These are phyloP conservation scores for Calidris pugnax DNA, from an alignment of 2,113 vertebrate species.

Conservation along the genomic window DNA sequence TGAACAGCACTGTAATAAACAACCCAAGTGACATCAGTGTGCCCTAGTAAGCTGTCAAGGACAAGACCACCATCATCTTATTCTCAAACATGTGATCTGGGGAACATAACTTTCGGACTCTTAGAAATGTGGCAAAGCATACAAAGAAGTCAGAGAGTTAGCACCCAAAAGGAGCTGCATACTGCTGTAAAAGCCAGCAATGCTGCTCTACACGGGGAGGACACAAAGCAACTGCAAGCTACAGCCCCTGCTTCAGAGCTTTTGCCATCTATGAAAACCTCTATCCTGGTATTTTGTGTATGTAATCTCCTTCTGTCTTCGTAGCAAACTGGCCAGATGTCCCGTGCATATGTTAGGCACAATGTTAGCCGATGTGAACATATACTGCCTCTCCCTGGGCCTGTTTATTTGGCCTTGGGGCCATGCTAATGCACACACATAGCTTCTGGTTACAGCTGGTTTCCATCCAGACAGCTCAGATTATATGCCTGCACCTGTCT, in stretches of 20 bases:
- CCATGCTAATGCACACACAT: not conserved
- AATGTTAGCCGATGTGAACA: not conserved
- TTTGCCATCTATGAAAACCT: not conserved
- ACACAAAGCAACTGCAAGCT: not conserved
- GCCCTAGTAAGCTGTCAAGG: not conserved
- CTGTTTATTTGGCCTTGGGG: conserved; percentile 25
- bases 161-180: not conserved
- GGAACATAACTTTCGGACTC: not conserved
- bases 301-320: not conserved
- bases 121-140: not conserved
- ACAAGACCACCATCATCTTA: not conserved
- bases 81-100: not conserved
- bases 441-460: conserved; percentile 55
- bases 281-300: not conserved
- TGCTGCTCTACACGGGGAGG: not conserved
- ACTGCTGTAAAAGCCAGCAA: accelerated
- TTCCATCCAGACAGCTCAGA: conserved; percentile 1
- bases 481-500: conserved; percentile 8
- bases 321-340: conserved; percentile 12
- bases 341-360: not conserved
- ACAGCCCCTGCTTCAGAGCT: not conserved
- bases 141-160: not conserved
- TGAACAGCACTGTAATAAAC: not conserved
- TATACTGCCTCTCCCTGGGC: not conserved
- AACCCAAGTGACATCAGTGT: not conserved